Evolutionary conservation across 2,888 invertebrate genomes (phyloP).

Genomic region (Trachelus troglodyta): DNA sequence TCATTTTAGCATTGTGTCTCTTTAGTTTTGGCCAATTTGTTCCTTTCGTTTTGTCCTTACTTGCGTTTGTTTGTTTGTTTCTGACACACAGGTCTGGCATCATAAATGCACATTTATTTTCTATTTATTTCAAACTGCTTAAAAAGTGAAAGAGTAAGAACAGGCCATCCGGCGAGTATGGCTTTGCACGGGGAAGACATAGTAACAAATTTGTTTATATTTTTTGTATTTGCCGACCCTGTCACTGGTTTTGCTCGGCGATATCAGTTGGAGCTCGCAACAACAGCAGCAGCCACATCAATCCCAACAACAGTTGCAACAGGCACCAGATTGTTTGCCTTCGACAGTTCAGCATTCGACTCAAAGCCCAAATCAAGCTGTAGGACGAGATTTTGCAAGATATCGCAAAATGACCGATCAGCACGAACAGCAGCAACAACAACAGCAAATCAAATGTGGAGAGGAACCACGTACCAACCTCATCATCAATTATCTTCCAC

Average conservation of each 20-base stretch:
- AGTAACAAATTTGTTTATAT: conserved; percentile 66
- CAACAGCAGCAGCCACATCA: conserved; percentile 18
- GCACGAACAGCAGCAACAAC: conserved; percentile 51
- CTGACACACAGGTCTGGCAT: conserved; percentile 64
- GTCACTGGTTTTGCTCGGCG: conserved; percentile 55
- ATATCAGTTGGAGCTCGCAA: conserved; percentile 59
- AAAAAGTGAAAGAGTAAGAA: conserved; percentile 27
- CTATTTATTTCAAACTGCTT: conserved; percentile 59
- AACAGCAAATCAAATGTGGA: conserved; percentile 38
- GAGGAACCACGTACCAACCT: conserved; percentile 78
- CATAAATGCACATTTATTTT: conserved; percentile 63
- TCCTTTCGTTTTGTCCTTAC: conserved; percentile 50
- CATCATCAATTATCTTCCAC: conserved; percentile 95
- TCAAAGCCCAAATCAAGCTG: conserved; percentile 21
- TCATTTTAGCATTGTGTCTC: background rate
- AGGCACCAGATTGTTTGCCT: too few species aligned
- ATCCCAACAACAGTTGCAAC: background rate
- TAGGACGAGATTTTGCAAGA: conserved; percentile 37
- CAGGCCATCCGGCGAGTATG: conserved; percentile 42
- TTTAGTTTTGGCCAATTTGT: conserved; percentile 26
- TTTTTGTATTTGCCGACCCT: conserved; percentile 66
- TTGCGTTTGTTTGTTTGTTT: conserved; percentile 65
- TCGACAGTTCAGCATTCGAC: background rate
- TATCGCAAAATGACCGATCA: conserved; percentile 60
- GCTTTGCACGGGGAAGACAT: conserved; percentile 47